Percentiles rank a stretch among this genome's conserved stretches.
Conservation (phyloP, 2,113 vertebrate species). For the Felis chaus region DNA sequence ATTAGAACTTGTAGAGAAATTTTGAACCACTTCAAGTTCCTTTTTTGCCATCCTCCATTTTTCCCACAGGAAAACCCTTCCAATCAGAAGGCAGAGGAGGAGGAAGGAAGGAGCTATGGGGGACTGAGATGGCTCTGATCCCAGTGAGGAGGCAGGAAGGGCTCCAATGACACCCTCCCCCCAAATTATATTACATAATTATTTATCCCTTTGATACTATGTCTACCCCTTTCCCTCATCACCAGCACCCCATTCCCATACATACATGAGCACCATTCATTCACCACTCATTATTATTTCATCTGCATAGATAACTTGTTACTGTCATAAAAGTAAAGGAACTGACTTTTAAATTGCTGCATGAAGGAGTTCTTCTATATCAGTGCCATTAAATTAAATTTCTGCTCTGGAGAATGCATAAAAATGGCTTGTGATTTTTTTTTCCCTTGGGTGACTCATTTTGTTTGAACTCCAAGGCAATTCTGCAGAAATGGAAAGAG, state of each 20-base stretch:
- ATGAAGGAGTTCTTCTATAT: conserved; percentile 24
- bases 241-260: not conserved
- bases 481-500: conserved; percentile 69
- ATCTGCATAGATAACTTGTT: conserved; percentile 24
- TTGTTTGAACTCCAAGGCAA: conserved; percentile 74
- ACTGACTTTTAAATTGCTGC: conserved; percentile 20
- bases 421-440: conserved; percentile 65
- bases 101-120: not conserved
- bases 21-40: not conserved
- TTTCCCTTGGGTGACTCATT: conserved; percentile 68
- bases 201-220: not conserved
- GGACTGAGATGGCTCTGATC: fast-evolving
- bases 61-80: not conserved
- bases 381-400: conserved; percentile 69
- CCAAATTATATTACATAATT: not conserved
- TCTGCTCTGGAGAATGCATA: conserved; percentile 65
- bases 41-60: not conserved
- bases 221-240: not conserved
- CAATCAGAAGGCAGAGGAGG: not conserved
- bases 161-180: not conserved
- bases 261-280: not conserved
- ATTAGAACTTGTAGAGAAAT: not conserved
- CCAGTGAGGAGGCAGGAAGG: too few species aligned
- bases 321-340: conserved; percentile 39
- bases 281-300: not conserved